Conservation (phyloP, 92 coral and sea anemone species). For the Virgularia gustaviana region DNA sequence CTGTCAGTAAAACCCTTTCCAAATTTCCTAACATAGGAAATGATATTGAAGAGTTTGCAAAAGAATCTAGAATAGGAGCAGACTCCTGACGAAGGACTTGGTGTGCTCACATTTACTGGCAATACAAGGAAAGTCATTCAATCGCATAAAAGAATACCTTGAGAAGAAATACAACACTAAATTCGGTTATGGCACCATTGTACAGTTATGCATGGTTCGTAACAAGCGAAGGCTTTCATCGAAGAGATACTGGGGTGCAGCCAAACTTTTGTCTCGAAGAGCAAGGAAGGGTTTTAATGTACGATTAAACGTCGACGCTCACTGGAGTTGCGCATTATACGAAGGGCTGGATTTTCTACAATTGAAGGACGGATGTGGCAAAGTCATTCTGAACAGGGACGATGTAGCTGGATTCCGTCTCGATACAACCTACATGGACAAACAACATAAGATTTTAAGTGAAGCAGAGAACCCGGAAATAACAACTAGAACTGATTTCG, state of each 20-base stretch:
- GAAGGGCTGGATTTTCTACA: conserved; percentile 28
- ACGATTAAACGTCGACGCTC: conserved; percentile 33
- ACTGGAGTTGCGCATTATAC: conserved; percentile 36
- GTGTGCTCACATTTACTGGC: conserved; percentile 38
- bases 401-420: conserved; percentile 34
- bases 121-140: conserved; percentile 31
- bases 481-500: conserved; percentile 42
- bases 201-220: conserved; percentile 25
- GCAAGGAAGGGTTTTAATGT: conserved; percentile 38
- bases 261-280: conserved; percentile 11
- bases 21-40: conserved; percentile 35
- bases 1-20: conserved; percentile 24
- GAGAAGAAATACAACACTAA: background rate
- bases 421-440: conserved; percentile 39
- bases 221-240: conserved; percentile 35
- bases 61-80: conserved; percentile 38
- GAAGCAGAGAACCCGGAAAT: conserved; percentile 24
- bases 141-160: conserved; percentile 17
- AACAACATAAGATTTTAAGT: conserved; percentile 9
- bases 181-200: conserved; percentile 20
- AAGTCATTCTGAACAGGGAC: conserved; percentile 24
- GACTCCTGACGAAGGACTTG: conserved; percentile 42
- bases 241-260: conserved; percentile 28
- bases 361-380: conserved; percentile 22
- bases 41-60: conserved; percentile 42